Base-by-base conservation (phyloP, 2,113 vertebrate genomes). In the Reinhardtius hippoglossoides region DNA sequence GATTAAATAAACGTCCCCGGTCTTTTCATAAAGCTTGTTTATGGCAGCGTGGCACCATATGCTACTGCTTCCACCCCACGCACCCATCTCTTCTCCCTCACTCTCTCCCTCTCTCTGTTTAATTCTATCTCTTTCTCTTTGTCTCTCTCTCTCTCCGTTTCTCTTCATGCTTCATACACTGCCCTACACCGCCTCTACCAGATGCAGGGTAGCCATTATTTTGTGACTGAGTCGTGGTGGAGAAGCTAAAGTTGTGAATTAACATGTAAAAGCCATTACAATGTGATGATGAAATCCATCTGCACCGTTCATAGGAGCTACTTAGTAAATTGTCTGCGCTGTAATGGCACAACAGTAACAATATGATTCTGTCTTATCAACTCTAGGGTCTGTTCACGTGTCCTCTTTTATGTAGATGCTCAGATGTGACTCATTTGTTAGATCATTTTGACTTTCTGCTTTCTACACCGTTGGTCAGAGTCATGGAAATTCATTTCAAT, bases 1-100 rank as follows among this genome's bases (percentile, higher is more conserved):
- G 92, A 93, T 95, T 94, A 94, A 95, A 95, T 96, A 95, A 95
- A 95, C 92, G 94, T 95, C 95, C 89, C 94, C 85, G 91, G 93
- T 89, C 94, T 95, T 96, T 96, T 96, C 94, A 95, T 95, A 94
- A 95, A 92, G 91, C 93, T 89, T 92, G 91, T 93, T 95, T 93
- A 95, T 94, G 93, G 93, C 92, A 94, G 56, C 90, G 83, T 91
- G 91, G 89, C 91, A 94, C 92, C 92, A 86, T 93, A 88, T 94
- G 93, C 94, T 89, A 56, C 88, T 68, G 88, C 86, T 84, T 85
- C 79, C 86, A 89, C 74, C 75, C 82, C 81, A 56, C 85, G 82
- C 85, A 74, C 79, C 76, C 88, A 88, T 67, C 82, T 52, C 62
- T 59, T 42, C 52, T 44, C 72, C 9, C 62, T 14, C 71, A 58